A percentile compares a stretch with the other conserved stretches of the same genome.
Evolutionary conservation across 2,113 vertebrate species (phyloP).

Genomic region (Albula glossodonta): DNA sequence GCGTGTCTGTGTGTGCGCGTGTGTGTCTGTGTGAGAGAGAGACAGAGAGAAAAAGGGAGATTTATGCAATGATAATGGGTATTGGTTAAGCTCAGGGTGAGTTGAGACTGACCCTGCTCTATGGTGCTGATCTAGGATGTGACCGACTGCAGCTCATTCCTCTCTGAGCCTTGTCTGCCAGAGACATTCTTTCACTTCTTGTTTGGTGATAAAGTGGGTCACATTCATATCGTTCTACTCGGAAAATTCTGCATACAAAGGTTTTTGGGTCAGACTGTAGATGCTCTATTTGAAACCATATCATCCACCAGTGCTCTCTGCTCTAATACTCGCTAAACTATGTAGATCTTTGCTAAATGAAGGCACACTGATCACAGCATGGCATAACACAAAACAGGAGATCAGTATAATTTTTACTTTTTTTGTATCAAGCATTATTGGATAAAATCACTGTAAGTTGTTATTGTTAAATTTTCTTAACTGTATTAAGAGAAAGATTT

Average conservation of each 20-base stretch:
- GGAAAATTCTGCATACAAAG: not conserved
- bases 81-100: not conserved
- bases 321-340: not conserved
- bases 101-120: not conserved
- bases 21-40: not conserved
- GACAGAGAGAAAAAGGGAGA: not conserved
- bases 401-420: not conserved
- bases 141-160: not conserved
- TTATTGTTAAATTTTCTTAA: not conserved
- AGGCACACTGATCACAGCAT: not conserved
- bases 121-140: not conserved
- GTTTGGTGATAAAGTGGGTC: not conserved
- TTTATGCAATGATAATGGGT: not conserved
- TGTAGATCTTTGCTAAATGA: not conserved
- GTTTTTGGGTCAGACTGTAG: not conserved
- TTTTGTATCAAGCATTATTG: not conserved
- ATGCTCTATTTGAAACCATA: not conserved
- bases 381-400: not conserved
- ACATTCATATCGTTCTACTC: not conserved
- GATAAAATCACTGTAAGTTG: not conserved
- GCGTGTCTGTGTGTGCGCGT: no score
- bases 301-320: not conserved
- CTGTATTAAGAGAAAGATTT: not conserved
- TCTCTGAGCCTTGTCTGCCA: not conserved
- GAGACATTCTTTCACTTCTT: not conserved